A percentile compares a stretch with the other conserved stretches of the same genome.
Evolutionary conservation across 2,113 vertebrate species (phyloP).

Genomic region (Corythaeola cristata): DNA sequence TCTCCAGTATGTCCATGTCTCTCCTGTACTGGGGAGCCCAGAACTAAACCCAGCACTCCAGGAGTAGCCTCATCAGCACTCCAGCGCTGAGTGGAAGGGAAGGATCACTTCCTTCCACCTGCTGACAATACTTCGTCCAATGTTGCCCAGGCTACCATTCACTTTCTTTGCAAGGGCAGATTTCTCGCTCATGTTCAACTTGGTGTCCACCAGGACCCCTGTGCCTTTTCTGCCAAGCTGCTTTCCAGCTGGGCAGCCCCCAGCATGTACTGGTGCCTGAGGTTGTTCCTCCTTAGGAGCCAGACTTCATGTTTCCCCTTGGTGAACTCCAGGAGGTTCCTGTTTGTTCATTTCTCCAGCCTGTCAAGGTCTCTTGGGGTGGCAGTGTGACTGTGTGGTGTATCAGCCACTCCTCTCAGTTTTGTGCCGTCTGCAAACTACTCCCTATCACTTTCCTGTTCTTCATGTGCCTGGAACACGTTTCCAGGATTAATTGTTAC

Average conservation of each 20-base stretch:
- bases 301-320: not conserved
- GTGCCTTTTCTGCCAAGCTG: not conserved
- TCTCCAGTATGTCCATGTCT: not conserved
- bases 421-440: not conserved
- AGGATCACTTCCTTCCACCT: not conserved
- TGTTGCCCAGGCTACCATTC: not conserved
- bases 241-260: not conserved
- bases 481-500: not conserved
- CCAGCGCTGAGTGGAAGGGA: not conserved
- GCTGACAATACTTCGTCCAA: not conserved
- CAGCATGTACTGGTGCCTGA: not conserved
- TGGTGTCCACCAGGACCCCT: not conserved
- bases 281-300: not conserved
- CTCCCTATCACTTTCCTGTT: not conserved
- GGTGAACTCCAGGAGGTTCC: not conserved
- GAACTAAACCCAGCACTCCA: not conserved
- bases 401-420: not conserved
- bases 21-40: not conserved
- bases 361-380: fast-evolving
- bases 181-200: not conserved
- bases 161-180: too few relatives aligned
- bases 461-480: not conserved
- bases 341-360: not conserved
- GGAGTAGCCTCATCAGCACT: not conserved
- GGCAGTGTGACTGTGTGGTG: fast-evolving